A percentile compares a stretch with the other conserved stretches of the same genome.
These are phyloP conservation scores for Alouatta palliata DNA, from an alignment of 2,113 vertebrate species.

Conservation along the genomic window DNA sequence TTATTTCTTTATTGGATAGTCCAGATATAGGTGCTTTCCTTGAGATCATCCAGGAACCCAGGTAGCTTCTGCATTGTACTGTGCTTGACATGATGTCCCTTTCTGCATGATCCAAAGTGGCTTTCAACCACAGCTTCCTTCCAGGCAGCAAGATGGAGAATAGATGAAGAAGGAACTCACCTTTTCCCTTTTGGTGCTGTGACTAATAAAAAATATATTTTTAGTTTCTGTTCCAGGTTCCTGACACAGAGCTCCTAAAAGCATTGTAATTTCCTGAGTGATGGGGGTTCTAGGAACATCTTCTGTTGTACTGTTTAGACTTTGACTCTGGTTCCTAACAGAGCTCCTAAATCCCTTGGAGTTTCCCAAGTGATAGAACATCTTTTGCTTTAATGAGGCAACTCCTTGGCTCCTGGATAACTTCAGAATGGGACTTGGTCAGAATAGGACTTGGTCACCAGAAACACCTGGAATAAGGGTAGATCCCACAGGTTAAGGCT, in stretches of 20 bases:
- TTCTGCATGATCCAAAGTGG: neutral
- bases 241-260: neutral
- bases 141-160: neutral
- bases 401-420: neutral
- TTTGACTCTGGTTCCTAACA: neutral
- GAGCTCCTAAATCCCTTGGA: neutral
- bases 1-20: constrained; percentile 4
- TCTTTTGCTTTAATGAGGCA: neutral
- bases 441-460: neutral
- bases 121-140: neutral
- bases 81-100: neutral
- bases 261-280: neutral
- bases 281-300: neutral
- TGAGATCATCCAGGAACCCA: neutral
- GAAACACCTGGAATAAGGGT: neutral
- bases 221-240: neutral
- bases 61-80: neutral
- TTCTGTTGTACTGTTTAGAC: neutral
- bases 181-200: neutral
- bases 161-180: neutral
- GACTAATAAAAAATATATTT: neutral
- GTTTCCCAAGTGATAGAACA: neutral
- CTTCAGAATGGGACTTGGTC: neutral
- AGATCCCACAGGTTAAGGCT: neutral
- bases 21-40: neutral